Evolutionary conservation across 2,888 invertebrate genomes (phyloP).

Genomic region (Hypselothyrea guttata): DNA sequence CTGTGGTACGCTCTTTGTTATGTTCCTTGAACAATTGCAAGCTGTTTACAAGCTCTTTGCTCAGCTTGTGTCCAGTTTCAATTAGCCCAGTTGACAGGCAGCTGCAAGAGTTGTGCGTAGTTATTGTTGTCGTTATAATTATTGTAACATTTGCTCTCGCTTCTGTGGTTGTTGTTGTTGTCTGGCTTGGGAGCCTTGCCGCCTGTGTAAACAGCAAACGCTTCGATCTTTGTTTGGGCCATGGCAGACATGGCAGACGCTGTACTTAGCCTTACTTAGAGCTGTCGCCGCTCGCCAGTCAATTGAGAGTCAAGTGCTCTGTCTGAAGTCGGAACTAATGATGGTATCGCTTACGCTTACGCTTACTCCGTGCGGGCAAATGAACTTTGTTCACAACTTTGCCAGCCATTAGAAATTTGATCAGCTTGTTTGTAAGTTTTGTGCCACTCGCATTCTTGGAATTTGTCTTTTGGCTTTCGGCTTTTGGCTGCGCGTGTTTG

Average conservation of each 20-base stretch:
- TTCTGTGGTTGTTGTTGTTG: conserved; percentile 23
- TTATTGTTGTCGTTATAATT: conserved; percentile 4
- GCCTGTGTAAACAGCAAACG: conserved; percentile 65
- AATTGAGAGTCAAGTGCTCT: conserved; percentile 4
- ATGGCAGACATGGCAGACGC: conserved; percentile 44
- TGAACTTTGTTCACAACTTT: conserved; percentile 65
- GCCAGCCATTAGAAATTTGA: conserved; percentile 75
- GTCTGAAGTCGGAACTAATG: background rate
- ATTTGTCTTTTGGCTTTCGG: conserved; percentile 7
- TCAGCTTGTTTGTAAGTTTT: conserved; percentile 56
- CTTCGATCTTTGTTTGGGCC: conserved; percentile 61
- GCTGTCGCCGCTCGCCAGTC: conserved; percentile 1
- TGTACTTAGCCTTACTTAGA: conserved; percentile 19
- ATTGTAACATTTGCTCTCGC: background rate
- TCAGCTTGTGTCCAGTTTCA: conserved; percentile 57
- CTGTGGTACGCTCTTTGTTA: conserved; percentile 12
- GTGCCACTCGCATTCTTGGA: no score
- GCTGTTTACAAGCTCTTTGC: conserved; percentile 10
- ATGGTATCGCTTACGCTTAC: conserved; percentile 61
- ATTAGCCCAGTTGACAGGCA: conserved; percentile 57
- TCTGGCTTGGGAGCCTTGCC: conserved; percentile 56
- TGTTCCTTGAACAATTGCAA: conserved; percentile 9
- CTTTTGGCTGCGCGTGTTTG: conserved; percentile 34
- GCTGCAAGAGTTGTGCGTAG: conserved; percentile 25
- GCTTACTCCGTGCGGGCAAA: conserved; percentile 60